Base-by-base conservation (phyloP, 2,797 vertebrate genomes). In the Bradypus variegatus region DNA sequence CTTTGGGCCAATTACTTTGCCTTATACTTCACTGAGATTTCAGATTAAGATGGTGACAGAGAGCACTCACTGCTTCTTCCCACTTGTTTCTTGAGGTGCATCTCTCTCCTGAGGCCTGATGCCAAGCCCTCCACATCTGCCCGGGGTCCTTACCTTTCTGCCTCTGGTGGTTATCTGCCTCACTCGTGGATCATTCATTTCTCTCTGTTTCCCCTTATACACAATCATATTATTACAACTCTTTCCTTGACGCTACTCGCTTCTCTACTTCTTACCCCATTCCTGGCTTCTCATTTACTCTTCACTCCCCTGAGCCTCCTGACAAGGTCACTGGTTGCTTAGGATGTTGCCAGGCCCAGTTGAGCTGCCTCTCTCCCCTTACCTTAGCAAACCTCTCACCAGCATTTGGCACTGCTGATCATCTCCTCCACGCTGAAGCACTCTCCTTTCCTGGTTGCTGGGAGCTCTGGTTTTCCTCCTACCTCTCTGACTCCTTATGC, bases 351-450 rank as follows among this genome's bases (percentile, higher is more conserved):
- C 8, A 0, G 15, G 53, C 29, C 13, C 48, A 14, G 2, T 41
- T 3, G 8, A 19, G 9, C 23, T 33, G 19, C 23, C 38, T 36
- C 41, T 41, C 23, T 58, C 3, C 19, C 7, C 21, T 76, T 23
- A 0, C 36, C 64, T 75, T n/a, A 27, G 4, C 5, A 18, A 2
- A 14, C 11, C 4, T 29, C 11, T 6, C 1, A 36, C 36, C 45
- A 33, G 36, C 55, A 55, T 8, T 8, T 16, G 69, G 19, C 62
- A 8, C 53, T 53, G 27, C 29, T 62, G 5, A 9, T 6, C 2
- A 13, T 33, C 3, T 33, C 9, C 23, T 6, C 41, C 41, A 6
- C 55, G 27, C n/a, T 19, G 72, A 72, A 88, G 31, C 11, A 25
- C 3, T 21, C 3, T 41, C 29, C 21, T 77, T 48, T 27, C 75